phyloP scores from a whole-genome alignment of 2,113 vertebrate genomes.

The Rattus norvegicus region DNA sequence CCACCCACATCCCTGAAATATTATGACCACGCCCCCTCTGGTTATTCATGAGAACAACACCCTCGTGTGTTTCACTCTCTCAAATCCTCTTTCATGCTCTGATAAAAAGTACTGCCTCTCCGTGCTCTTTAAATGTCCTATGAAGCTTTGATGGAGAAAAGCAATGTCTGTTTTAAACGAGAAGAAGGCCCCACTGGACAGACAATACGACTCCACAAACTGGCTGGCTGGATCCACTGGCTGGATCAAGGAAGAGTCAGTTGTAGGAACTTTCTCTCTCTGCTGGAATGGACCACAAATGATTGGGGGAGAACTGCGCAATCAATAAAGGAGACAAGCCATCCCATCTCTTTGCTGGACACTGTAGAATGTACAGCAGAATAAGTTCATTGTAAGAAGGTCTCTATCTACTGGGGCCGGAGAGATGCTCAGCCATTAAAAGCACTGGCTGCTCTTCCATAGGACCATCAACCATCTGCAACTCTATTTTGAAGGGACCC shows the following conservation, averaged over 20 bases:
- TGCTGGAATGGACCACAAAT: neutral
- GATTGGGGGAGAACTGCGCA: neutral
- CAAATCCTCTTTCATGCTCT: constrained; percentile 23
- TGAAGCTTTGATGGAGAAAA: neutral
- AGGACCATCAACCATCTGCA: neutral
- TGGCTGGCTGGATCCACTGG: neutral
- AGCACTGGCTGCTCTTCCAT: neutral
- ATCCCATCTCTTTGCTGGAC: neutral
- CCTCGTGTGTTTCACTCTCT: constrained; percentile 1
- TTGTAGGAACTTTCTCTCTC: neutral
- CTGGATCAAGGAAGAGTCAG: neutral
- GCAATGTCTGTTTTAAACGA: neutral
- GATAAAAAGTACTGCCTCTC: neutral
- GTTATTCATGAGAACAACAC: neutral
- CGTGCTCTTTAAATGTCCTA: constrained; percentile 6
- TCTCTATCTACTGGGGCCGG: neutral
- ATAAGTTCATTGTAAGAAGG: neutral
- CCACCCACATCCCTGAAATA: neutral
- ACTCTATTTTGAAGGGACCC: neutral
- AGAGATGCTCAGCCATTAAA: neutral
- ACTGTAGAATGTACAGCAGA: neutral
- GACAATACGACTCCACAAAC: neutral
- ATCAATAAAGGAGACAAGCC: neutral
- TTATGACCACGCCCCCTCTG: neutral
- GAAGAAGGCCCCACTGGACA: too few species aligned